These are phyloP conservation scores for Galerucella pusilla DNA, from an alignment of 2,888 invertebrate genomes.

Conservation along the genomic window DNA sequence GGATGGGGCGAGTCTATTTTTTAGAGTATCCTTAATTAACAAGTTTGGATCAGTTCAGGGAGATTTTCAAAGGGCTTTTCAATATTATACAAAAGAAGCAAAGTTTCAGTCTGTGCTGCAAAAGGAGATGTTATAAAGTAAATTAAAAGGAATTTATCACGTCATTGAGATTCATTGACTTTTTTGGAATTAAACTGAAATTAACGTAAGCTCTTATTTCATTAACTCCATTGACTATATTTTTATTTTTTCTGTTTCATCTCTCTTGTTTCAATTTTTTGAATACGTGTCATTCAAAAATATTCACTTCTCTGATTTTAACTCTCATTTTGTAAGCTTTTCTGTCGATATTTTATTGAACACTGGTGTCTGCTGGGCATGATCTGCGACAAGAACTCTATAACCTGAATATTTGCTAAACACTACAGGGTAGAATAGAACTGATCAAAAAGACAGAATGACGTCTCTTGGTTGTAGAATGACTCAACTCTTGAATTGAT, in stretches of 20 bases:
- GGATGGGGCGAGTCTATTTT: constrained; percentile 34
- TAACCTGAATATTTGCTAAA: no score
- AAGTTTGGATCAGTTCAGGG: constrained; percentile 49
- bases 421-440: no score
- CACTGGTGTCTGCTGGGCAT: no score
- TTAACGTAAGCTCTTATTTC: background rate
- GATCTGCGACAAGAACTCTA: no score
- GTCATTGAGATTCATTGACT: constrained; percentile 52
- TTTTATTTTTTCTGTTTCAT: background rate
- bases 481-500: no score
- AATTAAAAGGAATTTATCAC: constrained; percentile 56
- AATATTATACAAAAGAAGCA: constrained; percentile 47
- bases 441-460: no score
- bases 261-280: no score
- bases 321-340: no score
- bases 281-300: no score
- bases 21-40: constrained; percentile 50
- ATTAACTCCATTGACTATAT: background rate
- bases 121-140: constrained; percentile 51
- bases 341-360: no score
- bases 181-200: constrained; percentile 47
- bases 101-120: constrained; percentile 44
- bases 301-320: no score
- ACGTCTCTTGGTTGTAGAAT: no score
- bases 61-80: constrained; percentile 41